phyloP scores from a whole-genome alignment of 35 echinoderm and acorn worm genomes.

The Chiridota heheva region DNA sequence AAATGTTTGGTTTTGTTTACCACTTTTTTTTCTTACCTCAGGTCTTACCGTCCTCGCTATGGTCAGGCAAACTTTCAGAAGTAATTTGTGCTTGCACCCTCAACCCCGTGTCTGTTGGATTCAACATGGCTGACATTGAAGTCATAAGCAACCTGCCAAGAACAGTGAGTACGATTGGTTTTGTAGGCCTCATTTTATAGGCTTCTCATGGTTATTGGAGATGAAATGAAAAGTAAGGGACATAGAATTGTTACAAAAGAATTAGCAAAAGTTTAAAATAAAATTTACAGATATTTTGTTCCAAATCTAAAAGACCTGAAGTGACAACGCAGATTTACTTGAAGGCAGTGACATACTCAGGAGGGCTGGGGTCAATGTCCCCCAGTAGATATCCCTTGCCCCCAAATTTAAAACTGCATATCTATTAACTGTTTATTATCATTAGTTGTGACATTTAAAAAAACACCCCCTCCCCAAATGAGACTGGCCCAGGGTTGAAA shows the following conservation, averaged over 20 bases:
- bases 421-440: too few species aligned
- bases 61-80: constrained; percentile 48
- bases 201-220: background rate
- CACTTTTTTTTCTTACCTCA: background rate
- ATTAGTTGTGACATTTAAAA: too few species aligned
- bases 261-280: background rate
- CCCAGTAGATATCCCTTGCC: too few species aligned
- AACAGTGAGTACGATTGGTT: constrained; percentile 50
- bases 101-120: constrained; percentile 76
- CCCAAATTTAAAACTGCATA: too few species aligned
- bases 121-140: constrained; percentile 94
- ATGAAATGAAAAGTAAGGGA: too few species aligned
- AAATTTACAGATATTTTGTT: background rate
- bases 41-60: constrained; percentile 64
- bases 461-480: too few species aligned
- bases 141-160: constrained; percentile 85
- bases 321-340: too few species aligned
- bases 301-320: too few species aligned
- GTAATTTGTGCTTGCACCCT: constrained; percentile 58
- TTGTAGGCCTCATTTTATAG: background rate
- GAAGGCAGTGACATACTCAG: too few species aligned
- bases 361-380: too few species aligned
- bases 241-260: background rate
- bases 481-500: too few species aligned
- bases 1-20: too few species aligned